Evolutionary conservation across 2,888 invertebrate species (phyloP).

Genomic region (Rotaria macrura): DNA sequence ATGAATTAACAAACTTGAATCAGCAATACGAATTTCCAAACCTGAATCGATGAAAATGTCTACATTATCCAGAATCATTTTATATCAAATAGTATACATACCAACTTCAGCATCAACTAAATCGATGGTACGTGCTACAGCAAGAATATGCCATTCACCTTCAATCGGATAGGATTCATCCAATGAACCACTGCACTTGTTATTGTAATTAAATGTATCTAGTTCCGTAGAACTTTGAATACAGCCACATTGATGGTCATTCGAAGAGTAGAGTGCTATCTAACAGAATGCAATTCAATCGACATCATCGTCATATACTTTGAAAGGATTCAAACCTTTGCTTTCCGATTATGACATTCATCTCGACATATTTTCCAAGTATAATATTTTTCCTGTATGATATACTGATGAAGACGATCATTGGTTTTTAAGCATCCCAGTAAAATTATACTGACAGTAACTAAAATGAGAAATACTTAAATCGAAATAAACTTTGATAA

Average conservation of each 20-base stretch:
- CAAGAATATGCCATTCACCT: background rate
- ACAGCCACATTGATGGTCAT: background rate
- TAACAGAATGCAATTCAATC: background rate
- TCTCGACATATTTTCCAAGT: background rate
- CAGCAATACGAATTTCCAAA: background rate
- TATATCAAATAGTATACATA: background rate
- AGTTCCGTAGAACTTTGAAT: background rate
- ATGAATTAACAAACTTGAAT: background rate
- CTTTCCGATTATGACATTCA: background rate
- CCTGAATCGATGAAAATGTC: background rate
- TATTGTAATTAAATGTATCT: background rate
- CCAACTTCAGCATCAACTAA: constrained; percentile 10
- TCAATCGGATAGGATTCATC: background rate
- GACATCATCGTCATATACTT: background rate
- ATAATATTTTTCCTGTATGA: background rate
- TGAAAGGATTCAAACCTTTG: background rate
- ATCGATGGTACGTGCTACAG: background rate
- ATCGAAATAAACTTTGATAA: background rate
- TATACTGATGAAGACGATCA: background rate
- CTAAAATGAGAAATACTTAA: background rate
- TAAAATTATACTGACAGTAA: background rate
- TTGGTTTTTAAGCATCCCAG: background rate
- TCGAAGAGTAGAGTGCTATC: background rate
- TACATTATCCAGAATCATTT: background rate
- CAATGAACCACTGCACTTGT: background rate